Base-by-base conservation (phyloP, 2,888 invertebrate genomes). In the Epicampocera succincta region DNA sequence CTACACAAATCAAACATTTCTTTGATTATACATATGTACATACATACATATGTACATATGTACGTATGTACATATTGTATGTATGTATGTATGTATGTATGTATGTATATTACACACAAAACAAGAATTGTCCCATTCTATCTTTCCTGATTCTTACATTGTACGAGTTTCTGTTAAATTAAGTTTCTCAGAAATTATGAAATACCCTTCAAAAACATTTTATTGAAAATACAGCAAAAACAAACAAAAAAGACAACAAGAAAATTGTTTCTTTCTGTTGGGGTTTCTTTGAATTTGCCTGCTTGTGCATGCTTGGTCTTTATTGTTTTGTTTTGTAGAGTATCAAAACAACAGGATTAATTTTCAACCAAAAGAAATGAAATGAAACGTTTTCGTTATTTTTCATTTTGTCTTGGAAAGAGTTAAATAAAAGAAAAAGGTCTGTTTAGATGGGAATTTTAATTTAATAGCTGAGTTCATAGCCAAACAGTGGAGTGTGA, bases 111-210 rank as follows among this genome's bases (percentile, higher is more conserved):
- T 25, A 3, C 5, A 25, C 5, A 25, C 5, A 25, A 25, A 5
- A 25, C 2, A 25, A 25, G 5, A 25, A 25, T 3, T 25, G 25
- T 25, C 25, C 3, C 25, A 25, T 25, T 25, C 25, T 25, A 25
- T 25, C 5, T 25, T 25, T 25, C 25, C 5, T 25, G 25, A 25
- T 19, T 46, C 6, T 9, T 50, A 42, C n/a, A 42, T 25, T 66
- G 25, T 42, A 8, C 58, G 13, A 17, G 11, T 3, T 44, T 11
- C 33, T 61, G 44, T 74, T 58, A 33, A 79, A 73, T 74, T 13
- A 33, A 58, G 56, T 40, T 80, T 76, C 80, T 54, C 17, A 66
- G 80, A 80, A 80, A 65, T 80, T 65, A 13, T 80, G 54, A 21
- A 50, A 65, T 74, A 75, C 80, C 52, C 40, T 63, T 25, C 46